phyloP scores from a whole-genome alignment of 2,797 vertebrate genomes.

The Takifugu rubripes region DNA sequence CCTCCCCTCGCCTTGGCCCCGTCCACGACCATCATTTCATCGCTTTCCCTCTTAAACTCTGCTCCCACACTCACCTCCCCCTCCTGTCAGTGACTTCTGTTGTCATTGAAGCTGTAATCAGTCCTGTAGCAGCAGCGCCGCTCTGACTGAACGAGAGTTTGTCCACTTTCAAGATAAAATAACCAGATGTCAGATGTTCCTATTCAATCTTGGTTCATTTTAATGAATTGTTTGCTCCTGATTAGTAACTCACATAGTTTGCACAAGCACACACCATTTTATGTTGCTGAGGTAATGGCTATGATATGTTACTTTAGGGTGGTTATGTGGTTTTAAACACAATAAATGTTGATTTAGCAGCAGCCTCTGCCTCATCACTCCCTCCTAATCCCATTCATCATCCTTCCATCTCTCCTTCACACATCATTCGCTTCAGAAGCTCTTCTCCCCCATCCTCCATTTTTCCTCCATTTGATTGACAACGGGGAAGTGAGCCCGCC shows the following conservation, averaged over 20 bases:
- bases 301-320: no score
- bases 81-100: background rate
- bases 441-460: background rate
- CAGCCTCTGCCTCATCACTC: background rate
- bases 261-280: no score
- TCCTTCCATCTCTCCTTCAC: background rate
- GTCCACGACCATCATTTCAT: background rate
- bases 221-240: no score
- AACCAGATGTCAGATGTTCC: no score
- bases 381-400: constrained; percentile 1
- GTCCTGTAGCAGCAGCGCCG: no score
- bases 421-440: constrained; percentile 12
- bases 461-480: constrained; percentile 26
- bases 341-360: background rate
- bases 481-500: constrained; percentile 21
- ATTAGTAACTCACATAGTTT: no score
- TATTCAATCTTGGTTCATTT: no score
- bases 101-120: background rate
- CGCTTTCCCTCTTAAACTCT: background rate
- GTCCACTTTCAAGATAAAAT: no score
- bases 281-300: no score
- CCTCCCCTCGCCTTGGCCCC: background rate
- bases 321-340: no score
- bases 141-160: no score
- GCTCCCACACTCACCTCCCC: background rate